Evolutionary conservation across 2,888 invertebrate genomes (phyloP).

Genomic region (Phanerotoma sp.): DNA sequence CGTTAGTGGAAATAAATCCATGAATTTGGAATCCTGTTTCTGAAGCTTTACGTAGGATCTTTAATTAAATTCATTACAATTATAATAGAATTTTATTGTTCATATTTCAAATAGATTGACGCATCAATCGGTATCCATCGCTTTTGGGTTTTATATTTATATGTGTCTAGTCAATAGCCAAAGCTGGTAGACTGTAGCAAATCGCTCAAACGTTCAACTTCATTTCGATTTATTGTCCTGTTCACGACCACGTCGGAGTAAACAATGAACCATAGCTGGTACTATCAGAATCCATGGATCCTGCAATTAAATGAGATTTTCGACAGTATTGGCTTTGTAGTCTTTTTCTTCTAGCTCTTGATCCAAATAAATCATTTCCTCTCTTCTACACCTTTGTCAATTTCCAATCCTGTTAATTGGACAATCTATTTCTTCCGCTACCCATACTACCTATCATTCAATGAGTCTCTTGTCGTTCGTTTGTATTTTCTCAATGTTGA

Average conservation of each 20-base stretch:
- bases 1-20: too few relatives aligned
- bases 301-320: slow-evolving; percentile 36
- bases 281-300: slow-evolving; percentile 30
- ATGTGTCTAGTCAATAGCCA: too few relatives aligned
- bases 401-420: slow-evolving; percentile 2
- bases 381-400: neutral
- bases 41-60: too few relatives aligned
- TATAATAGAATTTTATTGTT: too few relatives aligned
- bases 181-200: slow-evolving; percentile 16
- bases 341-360: slow-evolving; percentile 1
- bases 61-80: too few relatives aligned
- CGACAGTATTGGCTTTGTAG: slow-evolving; percentile 22
- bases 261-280: slow-evolving; percentile 24
- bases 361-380: neutral
- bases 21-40: too few relatives aligned
- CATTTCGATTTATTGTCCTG: slow-evolving; percentile 35
- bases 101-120: too few relatives aligned
- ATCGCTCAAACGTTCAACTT: slow-evolving; percentile 21
- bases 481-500: neutral
- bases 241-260: slow-evolving; percentile 36
- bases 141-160: too few relatives aligned
- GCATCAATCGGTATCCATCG: too few relatives aligned
- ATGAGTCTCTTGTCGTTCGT: too few relatives aligned
- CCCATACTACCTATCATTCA: too few relatives aligned
- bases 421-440: neutral